Evolutionary conservation across 2,113 vertebrate species (phyloP).

Genomic region (Acanthochromis polyacanthus): DNA sequence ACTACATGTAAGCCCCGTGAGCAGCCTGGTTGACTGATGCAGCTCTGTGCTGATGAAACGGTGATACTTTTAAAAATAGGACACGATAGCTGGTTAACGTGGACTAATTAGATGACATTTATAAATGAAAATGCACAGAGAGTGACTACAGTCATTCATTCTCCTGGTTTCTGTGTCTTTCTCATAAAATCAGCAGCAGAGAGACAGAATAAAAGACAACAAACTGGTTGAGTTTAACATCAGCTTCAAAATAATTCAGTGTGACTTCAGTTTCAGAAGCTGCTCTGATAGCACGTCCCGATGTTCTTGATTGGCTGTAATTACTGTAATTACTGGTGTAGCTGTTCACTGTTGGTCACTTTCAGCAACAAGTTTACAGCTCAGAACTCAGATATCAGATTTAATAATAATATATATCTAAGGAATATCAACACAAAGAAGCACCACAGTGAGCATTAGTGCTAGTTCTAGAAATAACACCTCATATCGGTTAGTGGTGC

Average conservation of each 20-base stretch:
- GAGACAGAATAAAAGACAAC: not conserved
- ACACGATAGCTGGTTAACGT: not conserved
- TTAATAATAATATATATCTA: too few relatives aligned
- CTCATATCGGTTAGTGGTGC: too few relatives aligned
- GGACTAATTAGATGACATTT: not conserved
- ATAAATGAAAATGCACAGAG: not conserved
- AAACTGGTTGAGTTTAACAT: not conserved
- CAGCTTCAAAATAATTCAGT: not conserved
- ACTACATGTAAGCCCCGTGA: not conserved
- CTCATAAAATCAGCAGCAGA: too few relatives aligned
- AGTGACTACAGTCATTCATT: not conserved
- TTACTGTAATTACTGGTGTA: too few relatives aligned
- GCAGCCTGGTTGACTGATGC: constrained; percentile 1
- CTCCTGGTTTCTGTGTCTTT: too few relatives aligned
- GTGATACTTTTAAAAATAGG: not conserved
- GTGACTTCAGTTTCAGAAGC: too few relatives aligned
- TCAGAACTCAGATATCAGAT: too few relatives aligned
- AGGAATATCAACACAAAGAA: too few relatives aligned
- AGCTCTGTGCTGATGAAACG: not conserved
- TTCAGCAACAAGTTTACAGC: not conserved
- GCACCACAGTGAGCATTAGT: too few relatives aligned
- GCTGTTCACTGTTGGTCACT: not conserved
- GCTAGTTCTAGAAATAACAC: too few relatives aligned
- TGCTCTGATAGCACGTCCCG: not conserved
- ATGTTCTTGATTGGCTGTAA: not conserved